Conservation (phyloP, 2,888 invertebrate genomes). For the Cryptocephalus primarius region DNA sequence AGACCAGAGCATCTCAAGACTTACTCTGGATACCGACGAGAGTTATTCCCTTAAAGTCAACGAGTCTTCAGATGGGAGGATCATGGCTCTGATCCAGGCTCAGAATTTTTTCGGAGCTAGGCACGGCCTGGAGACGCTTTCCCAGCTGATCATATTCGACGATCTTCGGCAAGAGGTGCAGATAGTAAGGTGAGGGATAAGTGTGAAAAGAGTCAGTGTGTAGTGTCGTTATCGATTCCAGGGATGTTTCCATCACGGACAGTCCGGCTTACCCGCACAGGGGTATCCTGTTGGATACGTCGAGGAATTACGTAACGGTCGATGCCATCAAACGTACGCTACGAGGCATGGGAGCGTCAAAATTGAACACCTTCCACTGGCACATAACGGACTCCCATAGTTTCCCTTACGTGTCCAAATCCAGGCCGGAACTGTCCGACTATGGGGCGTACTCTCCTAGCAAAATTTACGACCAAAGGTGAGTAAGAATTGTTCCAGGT, state of each 20-base stretch:
- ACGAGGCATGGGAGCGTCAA: conserved; percentile 83
- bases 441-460: conserved; percentile 70
- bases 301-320: conserved; percentile 74
- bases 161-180: conserved; percentile 49
- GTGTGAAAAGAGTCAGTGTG: too few species aligned
- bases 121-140: conserved; percentile 56
- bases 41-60: conserved; percentile 42
- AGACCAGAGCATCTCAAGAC: conserved; percentile 13
- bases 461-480: conserved; percentile 48
- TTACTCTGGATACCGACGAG: conserved; percentile 49
- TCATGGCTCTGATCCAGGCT: conserved; percentile 46
- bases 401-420: conserved; percentile 74
- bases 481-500: background rate
- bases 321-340: conserved; percentile 63
- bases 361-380: conserved; percentile 92
- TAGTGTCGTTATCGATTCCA: conserved; percentile 12
- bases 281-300: conserved; percentile 64
- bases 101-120: conserved; percentile 55
- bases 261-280: conserved; percentile 79
- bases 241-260: conserved; percentile 56
- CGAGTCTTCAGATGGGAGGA: conserved; percentile 34
- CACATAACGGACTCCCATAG: conserved; percentile 90
- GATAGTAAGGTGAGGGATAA: conserved; percentile 37
- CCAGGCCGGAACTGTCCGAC: conserved; percentile 58
- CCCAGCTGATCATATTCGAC: conserved; percentile 57